Percentiles rank a stretch among this genome's conserved stretches.
Conservation (phyloP, 2,113 vertebrate genomes). For the Gambusia holbrooki region DNA sequence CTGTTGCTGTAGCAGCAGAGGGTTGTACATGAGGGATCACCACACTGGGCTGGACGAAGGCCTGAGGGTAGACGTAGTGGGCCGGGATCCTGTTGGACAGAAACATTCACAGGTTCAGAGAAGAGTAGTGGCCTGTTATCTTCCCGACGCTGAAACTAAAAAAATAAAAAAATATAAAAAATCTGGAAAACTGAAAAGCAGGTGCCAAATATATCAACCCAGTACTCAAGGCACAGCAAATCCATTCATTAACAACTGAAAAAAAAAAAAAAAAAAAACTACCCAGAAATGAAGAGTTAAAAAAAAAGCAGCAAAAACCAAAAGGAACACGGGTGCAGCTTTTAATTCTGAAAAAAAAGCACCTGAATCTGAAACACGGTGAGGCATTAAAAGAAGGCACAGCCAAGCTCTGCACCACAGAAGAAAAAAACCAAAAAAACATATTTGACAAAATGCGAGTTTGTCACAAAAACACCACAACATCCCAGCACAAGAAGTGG, state of each 20-base stretch:
- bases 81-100: slow-evolving; percentile 90
- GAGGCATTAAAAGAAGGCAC: slow-evolving; percentile 65
- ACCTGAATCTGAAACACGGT: slow-evolving; percentile 61
- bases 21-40: slow-evolving; percentile 92
- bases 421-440: slow-evolving; percentile 42
- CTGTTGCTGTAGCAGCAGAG: slow-evolving; percentile 81
- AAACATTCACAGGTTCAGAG: slow-evolving; percentile 56
- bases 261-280: slow-evolving; percentile 27
- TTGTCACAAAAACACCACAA: slow-evolving; percentile 67
- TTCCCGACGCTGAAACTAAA: slow-evolving; percentile 41
- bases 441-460: slow-evolving; percentile 70
- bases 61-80: slow-evolving; percentile 96
- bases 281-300: slow-evolving; percentile 62
- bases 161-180: background rate
- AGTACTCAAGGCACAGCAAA: slow-evolving; percentile 79
- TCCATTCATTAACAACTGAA: slow-evolving; percentile 75
- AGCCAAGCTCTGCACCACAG: slow-evolving; percentile 66
- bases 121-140: background rate
- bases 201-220: slow-evolving; percentile 74
- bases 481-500: slow-evolving; percentile 60
- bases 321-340: slow-evolving; percentile 71
- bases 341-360: slow-evolving; percentile 60
- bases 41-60: slow-evolving; percentile 93
- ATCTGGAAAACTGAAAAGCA: slow-evolving; percentile 67
- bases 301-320: slow-evolving; percentile 70